A percentile compares a stretch with the other conserved stretches of the same genome.
These are phyloP conservation scores for Gymnocheta viridis DNA, from an alignment of 2,888 invertebrate species.

Conservation along the genomic window DNA sequence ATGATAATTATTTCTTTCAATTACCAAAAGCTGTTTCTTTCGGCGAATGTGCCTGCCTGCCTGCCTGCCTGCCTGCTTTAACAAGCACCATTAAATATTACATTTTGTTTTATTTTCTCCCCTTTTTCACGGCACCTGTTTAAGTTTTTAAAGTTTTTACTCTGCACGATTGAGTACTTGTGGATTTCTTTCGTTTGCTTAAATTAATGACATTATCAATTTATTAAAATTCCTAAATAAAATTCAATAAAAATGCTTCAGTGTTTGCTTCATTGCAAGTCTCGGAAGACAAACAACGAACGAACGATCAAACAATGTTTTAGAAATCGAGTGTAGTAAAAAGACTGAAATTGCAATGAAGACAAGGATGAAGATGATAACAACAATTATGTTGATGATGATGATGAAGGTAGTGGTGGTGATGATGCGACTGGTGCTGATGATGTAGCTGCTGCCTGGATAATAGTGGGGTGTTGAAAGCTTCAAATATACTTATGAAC, in stretches of 20 bases:
- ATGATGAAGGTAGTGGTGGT: conserved; percentile 1
- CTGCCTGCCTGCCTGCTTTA: too few relatives aligned
- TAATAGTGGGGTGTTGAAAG: conserved; percentile 56
- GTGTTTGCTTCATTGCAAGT: conserved; percentile 17
- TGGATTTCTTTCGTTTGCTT: conserved; percentile 9
- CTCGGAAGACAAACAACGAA: background rate
- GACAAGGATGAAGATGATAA: conserved; percentile 1
- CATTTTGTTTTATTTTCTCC: conserved; percentile 8
- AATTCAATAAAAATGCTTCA: conserved; percentile 63
- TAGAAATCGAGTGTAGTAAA: background rate
- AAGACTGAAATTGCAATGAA: background rate
- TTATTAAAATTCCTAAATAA: conserved; percentile 68
- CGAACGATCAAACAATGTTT: conserved; percentile 13
- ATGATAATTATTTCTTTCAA: background rate
- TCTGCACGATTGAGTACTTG: background rate
- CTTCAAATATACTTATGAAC: conserved; percentile 32
- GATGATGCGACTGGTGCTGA: background rate
- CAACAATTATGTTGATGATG: too few relatives aligned
- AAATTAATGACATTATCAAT: conserved; percentile 68
- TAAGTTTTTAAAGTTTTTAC: conserved; percentile 1
- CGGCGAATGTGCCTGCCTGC: background rate
- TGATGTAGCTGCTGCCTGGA: conserved; percentile 11
- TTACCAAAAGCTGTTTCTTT: conserved; percentile 3
- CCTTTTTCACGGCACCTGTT: conserved; percentile 56
- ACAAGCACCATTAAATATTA: conserved; percentile 9